Conservation (phyloP, 2,113 vertebrate genomes). For the Oriolus oriolus region DNA sequence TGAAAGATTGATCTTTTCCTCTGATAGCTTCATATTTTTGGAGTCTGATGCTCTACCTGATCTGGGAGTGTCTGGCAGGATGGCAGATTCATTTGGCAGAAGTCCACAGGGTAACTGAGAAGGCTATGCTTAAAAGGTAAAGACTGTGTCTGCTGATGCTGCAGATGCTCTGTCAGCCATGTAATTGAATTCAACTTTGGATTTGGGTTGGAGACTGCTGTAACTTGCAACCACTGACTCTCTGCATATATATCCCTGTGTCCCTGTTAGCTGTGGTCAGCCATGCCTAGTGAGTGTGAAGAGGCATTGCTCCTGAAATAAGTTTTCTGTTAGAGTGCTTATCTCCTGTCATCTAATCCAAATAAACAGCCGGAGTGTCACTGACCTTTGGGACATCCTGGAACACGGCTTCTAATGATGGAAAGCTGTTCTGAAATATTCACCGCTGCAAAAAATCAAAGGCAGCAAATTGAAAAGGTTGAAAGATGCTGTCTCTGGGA, state of each 20-base stretch:
- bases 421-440: constrained; percentile 23
- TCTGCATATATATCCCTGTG: not conserved
- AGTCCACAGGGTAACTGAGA: not conserved
- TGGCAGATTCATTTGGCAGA: constrained; percentile 1
- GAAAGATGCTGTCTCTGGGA: not conserved
- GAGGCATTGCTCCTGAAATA: not conserved
- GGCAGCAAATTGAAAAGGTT: not conserved
- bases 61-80: constrained; percentile 24
- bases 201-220: constrained; percentile 2
- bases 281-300: not conserved
- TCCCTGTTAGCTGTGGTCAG: not conserved
- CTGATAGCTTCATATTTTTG: constrained; percentile 10
- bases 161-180: constrained; percentile 5
- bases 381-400: constrained; percentile 14
- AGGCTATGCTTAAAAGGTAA: not conserved
- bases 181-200: not conserved
- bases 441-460: not conserved
- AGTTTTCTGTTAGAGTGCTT: not conserved
- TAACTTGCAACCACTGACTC: not conserved
- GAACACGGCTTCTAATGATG: not conserved
- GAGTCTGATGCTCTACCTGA: constrained; percentile 2
- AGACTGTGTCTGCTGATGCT: constrained; percentile 10
- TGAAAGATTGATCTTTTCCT: constrained; percentile 23
- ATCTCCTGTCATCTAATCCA: constrained; percentile 15
- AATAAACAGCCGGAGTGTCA: not conserved